These are phyloP conservation scores for Pseudococcus jackbeardsleyi DNA, from an alignment of 2,888 invertebrate species.

Conservation along the genomic window DNA sequence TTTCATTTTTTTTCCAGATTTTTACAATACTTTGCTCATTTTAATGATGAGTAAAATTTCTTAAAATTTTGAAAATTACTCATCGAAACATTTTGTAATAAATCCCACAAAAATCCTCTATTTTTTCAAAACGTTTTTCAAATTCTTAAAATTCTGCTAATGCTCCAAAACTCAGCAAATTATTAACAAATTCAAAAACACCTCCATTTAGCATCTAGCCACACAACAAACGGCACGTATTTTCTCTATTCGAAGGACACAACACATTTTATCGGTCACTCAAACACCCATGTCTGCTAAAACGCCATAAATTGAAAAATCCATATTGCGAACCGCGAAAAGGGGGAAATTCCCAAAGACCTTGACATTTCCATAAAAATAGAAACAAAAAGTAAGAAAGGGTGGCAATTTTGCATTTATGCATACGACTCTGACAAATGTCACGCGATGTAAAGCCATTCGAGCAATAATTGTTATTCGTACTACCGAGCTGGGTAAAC, in stretches of 20 bases:
- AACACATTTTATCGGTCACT: neutral
- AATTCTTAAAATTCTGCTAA: too few species aligned
- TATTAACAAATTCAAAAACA: too few species aligned
- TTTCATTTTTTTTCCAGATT: too few species aligned
- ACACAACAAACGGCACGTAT: too few species aligned
- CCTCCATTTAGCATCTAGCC: too few species aligned
- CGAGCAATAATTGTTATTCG: neutral
- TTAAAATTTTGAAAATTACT: too few species aligned
- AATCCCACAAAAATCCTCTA: too few species aligned
- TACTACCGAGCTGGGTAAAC: neutral
- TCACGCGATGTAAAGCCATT: neutral
- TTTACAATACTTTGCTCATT: too few species aligned
- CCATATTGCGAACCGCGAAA: neutral
- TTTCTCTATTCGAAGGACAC: neutral
- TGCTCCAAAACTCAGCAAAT: too few species aligned
- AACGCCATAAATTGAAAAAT: neutral
- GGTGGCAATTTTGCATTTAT: neutral
- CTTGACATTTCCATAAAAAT: slow-evolving; percentile 31
- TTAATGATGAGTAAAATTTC: too few species aligned
- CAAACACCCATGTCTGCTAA: neutral
- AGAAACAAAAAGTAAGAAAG: slow-evolving; percentile 6
- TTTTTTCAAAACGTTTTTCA: too few species aligned
- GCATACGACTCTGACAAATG: neutral
- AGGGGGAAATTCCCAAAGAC: neutral
- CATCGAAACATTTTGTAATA: too few species aligned